Percentiles rank a stretch among this genome's conserved stretches.
Evolutionary conservation across 2,113 vertebrate species (phyloP).

Genomic region (Mormoops blainvillei): DNA sequence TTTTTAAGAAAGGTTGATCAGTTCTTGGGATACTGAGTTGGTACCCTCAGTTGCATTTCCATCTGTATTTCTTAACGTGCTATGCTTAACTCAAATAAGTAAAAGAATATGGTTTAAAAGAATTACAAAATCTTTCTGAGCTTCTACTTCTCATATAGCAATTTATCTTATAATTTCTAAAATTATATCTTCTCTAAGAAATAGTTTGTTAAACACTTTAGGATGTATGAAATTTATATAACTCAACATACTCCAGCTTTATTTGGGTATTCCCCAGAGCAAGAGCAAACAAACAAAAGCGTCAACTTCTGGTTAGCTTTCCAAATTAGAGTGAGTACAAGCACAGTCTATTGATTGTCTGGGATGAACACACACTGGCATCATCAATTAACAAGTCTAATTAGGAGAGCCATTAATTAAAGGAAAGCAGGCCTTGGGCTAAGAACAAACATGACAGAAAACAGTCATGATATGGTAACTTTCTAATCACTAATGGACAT

Average conservation of each 20-base stretch:
- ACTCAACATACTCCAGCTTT: background rate
- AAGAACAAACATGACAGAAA: conserved; percentile 47
- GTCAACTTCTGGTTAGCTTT: conserved; percentile 35
- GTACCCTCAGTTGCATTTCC: background rate
- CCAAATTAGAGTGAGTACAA: conserved; percentile 38
- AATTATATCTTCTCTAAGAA: background rate
- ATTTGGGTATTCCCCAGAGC: background rate
- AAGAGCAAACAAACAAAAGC: conserved; percentile 36
- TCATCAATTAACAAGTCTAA: conserved; percentile 53
- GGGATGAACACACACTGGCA: conserved; percentile 7
- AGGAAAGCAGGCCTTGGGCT: conserved; percentile 46
- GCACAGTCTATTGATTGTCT: conserved; percentile 50
- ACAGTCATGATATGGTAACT: conserved; percentile 50
- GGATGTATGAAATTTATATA: background rate
- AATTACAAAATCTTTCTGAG: conserved; percentile 1
- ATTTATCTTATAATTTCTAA: conserved; percentile 18
- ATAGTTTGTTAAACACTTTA: conserved; percentile 4
- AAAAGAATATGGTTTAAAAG: conserved; percentile 5
- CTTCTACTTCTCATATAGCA: background rate
- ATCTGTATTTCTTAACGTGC: background rate
- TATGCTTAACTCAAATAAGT: conserved; percentile 27
- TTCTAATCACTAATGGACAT: conserved; percentile 46
- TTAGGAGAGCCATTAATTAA: conserved; percentile 54
- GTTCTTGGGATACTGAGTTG: background rate
- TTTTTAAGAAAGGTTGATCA: conserved; percentile 11